A percentile compares a stretch with the other conserved stretches of the same genome.
Conservation (phyloP, 2,113 vertebrate genomes). For the Eleginops maclovinus region DNA sequence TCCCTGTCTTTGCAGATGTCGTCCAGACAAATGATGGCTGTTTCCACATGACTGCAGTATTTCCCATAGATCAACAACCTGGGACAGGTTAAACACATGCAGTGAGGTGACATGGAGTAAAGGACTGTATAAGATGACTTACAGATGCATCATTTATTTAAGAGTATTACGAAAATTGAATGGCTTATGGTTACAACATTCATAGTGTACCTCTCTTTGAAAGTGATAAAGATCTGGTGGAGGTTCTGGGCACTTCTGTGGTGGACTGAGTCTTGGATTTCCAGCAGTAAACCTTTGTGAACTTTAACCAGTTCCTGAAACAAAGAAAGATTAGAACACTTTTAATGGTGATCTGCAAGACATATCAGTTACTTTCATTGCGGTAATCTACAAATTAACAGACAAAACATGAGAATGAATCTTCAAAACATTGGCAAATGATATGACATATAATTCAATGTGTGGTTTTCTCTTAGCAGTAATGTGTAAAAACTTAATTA, state of each 20-base stretch:
- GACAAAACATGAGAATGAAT: too few relatives aligned
- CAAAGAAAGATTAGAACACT: too few relatives aligned
- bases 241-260: constrained; percentile 93
- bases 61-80: constrained; percentile 97
- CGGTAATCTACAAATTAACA: too few relatives aligned
- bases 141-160: not conserved
- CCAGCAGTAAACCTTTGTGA: constrained; percentile 90
- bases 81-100: constrained; percentile 4
- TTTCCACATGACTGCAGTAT: constrained; percentile 97
- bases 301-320: constrained; percentile 95
- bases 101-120: not conserved
- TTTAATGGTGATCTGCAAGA: not conserved
- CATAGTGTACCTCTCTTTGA: constrained; percentile 92
- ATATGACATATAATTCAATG: too few relatives aligned
- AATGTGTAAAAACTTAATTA: too few relatives aligned
- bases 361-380: not conserved
- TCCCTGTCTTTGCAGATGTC: constrained; percentile 94
- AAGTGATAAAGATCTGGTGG: constrained; percentile 94
- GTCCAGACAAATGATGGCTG: constrained; percentile 91
- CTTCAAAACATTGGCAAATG: too few relatives aligned
- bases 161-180: not conserved
- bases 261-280: constrained; percentile 91
- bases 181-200: not conserved
- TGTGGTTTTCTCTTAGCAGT: too few relatives aligned
- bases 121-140: not conserved